These are phyloP conservation scores for Mareca penelope DNA, from an alignment of 2,797 vertebrate genomes.

Conservation along the genomic window DNA sequence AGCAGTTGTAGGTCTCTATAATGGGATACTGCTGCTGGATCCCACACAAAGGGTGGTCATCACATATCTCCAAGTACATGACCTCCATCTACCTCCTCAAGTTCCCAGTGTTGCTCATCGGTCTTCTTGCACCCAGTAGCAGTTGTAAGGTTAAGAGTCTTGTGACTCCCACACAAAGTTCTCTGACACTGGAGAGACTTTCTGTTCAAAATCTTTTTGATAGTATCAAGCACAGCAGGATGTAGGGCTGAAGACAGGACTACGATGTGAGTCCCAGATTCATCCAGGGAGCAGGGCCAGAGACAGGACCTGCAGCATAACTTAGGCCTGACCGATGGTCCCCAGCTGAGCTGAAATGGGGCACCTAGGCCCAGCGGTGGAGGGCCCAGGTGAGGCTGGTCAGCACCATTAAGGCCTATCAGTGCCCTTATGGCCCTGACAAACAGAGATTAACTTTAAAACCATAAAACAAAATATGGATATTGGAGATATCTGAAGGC, in stretches of 20 bases:
- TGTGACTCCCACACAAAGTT: neutral
- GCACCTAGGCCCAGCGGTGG: neutral
- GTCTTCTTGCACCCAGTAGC: neutral
- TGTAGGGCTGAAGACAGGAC: neutral
- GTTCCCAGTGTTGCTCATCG: neutral
- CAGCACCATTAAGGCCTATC: neutral
- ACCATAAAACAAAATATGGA: neutral
- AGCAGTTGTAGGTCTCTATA: neutral
- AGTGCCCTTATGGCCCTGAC: neutral
- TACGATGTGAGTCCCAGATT: rapidly evolving
- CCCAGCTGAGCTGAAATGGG: neutral
- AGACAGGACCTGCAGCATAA: rapidly evolving
- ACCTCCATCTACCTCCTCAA: neutral
- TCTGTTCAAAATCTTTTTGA: neutral
- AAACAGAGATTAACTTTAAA: neutral
- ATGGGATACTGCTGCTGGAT: rapidly evolving
- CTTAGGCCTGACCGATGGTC: rapidly evolving
- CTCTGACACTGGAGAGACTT: neutral
- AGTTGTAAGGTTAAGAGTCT: neutral
- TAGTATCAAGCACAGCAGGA: neutral
- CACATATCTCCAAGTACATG: neutral
- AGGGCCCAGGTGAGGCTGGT: neutral
- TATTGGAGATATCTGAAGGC: no score
- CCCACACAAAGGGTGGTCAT: neutral
- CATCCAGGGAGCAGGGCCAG: neutral